A percentile compares a stretch with the other conserved stretches of the same genome.
Evolutionary conservation across 1,140 invertebrate genomes (phyloP).

Genomic region (Brachionus calyciflorus): DNA sequence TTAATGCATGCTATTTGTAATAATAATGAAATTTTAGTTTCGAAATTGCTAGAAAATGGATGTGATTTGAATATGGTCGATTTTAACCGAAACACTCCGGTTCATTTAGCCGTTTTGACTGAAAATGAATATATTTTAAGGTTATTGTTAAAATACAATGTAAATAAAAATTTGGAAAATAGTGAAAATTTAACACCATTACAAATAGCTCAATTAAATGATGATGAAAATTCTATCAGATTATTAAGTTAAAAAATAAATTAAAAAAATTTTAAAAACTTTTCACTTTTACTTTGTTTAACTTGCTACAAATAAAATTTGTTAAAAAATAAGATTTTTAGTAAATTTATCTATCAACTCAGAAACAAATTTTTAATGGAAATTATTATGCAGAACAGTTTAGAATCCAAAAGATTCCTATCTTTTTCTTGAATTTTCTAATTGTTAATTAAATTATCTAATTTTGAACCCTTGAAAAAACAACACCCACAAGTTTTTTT

Average conservation of each 20-base stretch:
- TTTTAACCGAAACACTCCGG: slow-evolving; percentile 8
- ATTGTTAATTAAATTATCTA: no score
- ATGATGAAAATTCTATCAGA: slow-evolving; percentile 37
- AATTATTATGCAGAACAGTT: no score
- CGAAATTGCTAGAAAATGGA: slow-evolving; percentile 1
- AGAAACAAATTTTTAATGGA: no score
- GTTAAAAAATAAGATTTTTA: not conserved
- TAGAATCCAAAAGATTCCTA: no score
- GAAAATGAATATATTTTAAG: slow-evolving; percentile 40
- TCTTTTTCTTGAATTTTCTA: no score
- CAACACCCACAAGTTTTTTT: no score
- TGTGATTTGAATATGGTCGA: slow-evolving; percentile 9
- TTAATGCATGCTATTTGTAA: slow-evolving; percentile 38
- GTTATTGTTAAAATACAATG: not conserved
- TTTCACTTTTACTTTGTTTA: not conserved
- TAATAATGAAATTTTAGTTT: slow-evolving; percentile 30
- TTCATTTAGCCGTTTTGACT: slow-evolving; percentile 34
- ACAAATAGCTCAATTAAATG: slow-evolving; percentile 25
- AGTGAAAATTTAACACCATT: slow-evolving; percentile 23
- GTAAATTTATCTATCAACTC: no score
- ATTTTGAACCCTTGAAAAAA: no score
- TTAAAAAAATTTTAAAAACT: not conserved
- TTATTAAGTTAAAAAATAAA: not conserved
- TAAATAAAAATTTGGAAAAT: slow-evolving; percentile 27
- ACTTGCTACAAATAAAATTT: slow-evolving; percentile 2